Evolutionary conservation across 2,888 invertebrate genomes (phyloP).

Genomic region (Philopedon plagiatum): DNA sequence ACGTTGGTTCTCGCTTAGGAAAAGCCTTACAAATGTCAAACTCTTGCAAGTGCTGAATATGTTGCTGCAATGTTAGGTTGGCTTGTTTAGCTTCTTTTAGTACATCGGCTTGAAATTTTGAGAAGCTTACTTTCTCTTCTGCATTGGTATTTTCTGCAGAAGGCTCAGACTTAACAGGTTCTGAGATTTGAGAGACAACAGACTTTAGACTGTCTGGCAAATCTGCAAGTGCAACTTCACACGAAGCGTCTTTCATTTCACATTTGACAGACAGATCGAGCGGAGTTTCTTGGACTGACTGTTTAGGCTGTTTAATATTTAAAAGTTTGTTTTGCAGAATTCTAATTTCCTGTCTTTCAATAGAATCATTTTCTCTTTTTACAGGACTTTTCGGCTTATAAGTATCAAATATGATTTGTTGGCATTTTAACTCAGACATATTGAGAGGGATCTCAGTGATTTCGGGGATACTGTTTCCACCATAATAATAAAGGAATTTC

Average conservation of each 20-base stretch:
- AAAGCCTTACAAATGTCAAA: background rate
- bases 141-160: background rate
- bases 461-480: slow-evolving; percentile 42
- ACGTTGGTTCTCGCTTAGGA: background rate
- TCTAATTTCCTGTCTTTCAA: slow-evolving; percentile 12
- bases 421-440: background rate
- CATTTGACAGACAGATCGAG: no score
- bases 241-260: background rate
- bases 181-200: background rate
- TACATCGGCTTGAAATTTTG: background rate
- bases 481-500: slow-evolving; percentile 49
- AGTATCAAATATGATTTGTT: background rate
- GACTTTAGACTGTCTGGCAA: slow-evolving; percentile 31
- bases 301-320: slow-evolving; percentile 7
- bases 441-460: slow-evolving; percentile 22
- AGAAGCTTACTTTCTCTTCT: background rate
- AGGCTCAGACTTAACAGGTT: background rate
- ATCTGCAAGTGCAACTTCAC: background rate
- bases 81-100: background rate
- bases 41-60: background rate
- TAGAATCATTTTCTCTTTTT: background rate
- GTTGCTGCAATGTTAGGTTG: background rate
- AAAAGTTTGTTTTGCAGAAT: slow-evolving; percentile 9
- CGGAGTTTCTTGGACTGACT: background rate
- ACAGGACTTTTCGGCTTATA: background rate